Percentiles rank a stretch among this genome's conserved stretches.
These are phyloP conservation scores for Sycophila texana DNA, from an alignment of 2,888 invertebrate genomes.

Conservation along the genomic window DNA sequence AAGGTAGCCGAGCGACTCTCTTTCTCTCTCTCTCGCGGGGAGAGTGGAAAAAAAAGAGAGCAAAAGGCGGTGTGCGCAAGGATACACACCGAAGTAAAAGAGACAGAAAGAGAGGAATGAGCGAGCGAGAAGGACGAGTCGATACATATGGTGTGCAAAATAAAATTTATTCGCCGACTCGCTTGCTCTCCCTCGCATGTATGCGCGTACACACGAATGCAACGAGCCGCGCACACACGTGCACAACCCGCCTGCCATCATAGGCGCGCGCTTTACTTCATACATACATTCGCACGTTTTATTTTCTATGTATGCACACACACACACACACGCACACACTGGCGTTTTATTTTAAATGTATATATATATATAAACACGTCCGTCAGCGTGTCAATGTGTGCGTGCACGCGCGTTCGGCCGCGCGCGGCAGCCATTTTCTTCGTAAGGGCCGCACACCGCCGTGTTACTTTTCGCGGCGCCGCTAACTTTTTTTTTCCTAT, in stretches of 20 bases:
- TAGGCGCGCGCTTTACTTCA: background rate
- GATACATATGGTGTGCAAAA: conserved; percentile 3
- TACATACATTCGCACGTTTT: background rate
- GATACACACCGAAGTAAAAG: too few relatives aligned
- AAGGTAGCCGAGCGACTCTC: background rate
- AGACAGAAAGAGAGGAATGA: background rate
- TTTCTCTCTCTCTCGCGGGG: background rate
- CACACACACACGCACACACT: background rate
- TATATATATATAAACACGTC: background rate
- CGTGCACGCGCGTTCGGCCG: conserved; percentile 22
- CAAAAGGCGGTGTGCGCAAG: background rate
- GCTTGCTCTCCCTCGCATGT: background rate
- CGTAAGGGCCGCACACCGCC: conserved; percentile 68
- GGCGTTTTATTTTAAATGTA: background rate
- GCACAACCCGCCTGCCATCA: background rate
- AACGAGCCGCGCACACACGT: background rate
- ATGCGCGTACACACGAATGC: background rate
- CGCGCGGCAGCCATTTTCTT: conserved; percentile 71
- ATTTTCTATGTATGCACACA: background rate
- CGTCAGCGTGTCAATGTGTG: background rate
- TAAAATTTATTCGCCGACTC: conserved; percentile 6
- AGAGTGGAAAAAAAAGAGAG: background rate
- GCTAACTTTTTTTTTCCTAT: background rate
- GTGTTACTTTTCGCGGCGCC: background rate
- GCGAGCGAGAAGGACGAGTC: too few relatives aligned